phyloP scores from a whole-genome alignment of 2,797 vertebrate genomes.

The Dallia pectoralis region DNA sequence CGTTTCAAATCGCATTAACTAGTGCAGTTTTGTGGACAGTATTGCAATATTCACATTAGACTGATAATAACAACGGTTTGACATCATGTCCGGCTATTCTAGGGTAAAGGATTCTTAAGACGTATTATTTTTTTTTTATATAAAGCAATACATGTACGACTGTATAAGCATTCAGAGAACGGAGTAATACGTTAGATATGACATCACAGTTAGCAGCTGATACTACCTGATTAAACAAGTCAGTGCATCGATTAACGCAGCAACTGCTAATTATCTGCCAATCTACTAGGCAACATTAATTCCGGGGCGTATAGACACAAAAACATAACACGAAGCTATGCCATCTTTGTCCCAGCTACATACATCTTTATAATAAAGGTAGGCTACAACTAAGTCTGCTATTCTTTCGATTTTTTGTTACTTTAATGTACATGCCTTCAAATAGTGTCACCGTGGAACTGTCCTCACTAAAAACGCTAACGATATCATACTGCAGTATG shows the following conservation, averaged over 20 bases:
- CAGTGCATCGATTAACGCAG: conserved; percentile 30
- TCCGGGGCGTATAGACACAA: not conserved
- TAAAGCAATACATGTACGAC: conserved; percentile 41
- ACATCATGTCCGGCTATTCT: conserved; percentile 8
- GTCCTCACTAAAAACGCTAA: conserved; percentile 36
- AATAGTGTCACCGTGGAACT: conserved; percentile 38
- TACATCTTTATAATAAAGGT: too few species aligned
- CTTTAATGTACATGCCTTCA: conserved; percentile 20
- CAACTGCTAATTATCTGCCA: not conserved
- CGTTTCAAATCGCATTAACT: not conserved
- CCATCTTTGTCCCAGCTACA: not conserved
- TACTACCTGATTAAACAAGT: conserved; percentile 70
- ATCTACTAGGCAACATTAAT: conserved; percentile 24
- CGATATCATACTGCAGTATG: conserved; percentile 20
- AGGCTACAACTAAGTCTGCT: conserved; percentile 1
- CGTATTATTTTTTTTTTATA: conserved; percentile 36
- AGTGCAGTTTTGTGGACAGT: conserved; percentile 1
- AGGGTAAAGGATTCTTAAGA: conserved; percentile 28
- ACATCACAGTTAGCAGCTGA: conserved; percentile 64
- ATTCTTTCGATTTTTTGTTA: conserved; percentile 13
- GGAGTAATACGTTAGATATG: conserved; percentile 33
- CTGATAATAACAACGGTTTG: not conserved
- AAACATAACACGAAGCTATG: not conserved
- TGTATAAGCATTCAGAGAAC: conserved; percentile 14
- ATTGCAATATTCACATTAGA: not conserved